Evolutionary conservation across 1,140 invertebrate species (phyloP), one percentile per base, ranked within the genome.

Genomic region (Linepithema humile): DNA sequence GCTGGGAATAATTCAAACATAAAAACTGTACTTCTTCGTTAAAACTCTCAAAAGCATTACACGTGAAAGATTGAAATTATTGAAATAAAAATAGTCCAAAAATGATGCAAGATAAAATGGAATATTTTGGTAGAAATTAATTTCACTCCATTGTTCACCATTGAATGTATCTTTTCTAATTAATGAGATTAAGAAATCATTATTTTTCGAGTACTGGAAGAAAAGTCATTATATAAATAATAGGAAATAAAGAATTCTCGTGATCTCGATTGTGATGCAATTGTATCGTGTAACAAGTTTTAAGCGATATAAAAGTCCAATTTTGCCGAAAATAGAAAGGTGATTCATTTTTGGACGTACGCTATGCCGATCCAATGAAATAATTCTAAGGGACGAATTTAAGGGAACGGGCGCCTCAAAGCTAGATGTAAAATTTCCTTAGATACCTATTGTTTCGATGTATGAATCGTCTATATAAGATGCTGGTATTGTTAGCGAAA

Each of bases 401-500:
- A 80, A 84, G 78, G 62, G 60, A 73, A 88, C 84, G 82, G 88
- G 80, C 83, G 62, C 80, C 50, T 86, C 70, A 89, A 67, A 89
- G 65, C 84, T 75, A 88, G 84, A 86, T 89, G 74, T 88, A 85
- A 80, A 83, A 75, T 86, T 88, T 88, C 50, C 84, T 89, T 88
- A 86, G 78, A 55, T 88, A 88, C 40, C 75, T 85, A 88, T 88
- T 88, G 86, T 88, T 88, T 88, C 57, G 64, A 83, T 43, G 43
- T 88, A 88, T 65, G 83, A 69, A 88, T 88, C 60, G 87, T 88
- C 83, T 77, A 55, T 78, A 64, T 88, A 67, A 57, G 77, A 82
- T 85, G 87, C 77, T 85, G 75, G 77, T 50, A 65, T 35, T 45
- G 62, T 70, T 78, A 55, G 82, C 40, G 45, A 50, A 60, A 48